A percentile compares a stretch with the other conserved stretches of the same genome.
phyloP scores from a whole-genome alignment of 1,140 invertebrate species.

The Sarcophaga peregrina region DNA sequence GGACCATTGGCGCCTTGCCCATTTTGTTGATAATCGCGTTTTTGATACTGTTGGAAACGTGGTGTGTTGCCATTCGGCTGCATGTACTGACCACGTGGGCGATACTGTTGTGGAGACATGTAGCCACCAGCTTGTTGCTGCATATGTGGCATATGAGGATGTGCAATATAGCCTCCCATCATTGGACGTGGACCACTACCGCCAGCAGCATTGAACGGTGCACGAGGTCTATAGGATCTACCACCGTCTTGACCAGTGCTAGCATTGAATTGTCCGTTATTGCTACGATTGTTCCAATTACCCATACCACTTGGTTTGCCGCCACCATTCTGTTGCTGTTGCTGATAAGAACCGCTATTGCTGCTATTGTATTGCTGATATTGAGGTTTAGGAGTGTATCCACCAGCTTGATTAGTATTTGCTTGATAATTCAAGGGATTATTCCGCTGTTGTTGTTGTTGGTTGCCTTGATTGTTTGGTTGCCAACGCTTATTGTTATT shows the following conservation, averaged over 20 bases:
- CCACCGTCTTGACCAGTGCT: constrained; percentile 50
- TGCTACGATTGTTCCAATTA: constrained; percentile 49
- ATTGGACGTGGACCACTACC: constrained; percentile 48
- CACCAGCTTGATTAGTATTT: constrained; percentile 47
- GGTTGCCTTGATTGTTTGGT: constrained; percentile 37
- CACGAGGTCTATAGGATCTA: constrained; percentile 56
- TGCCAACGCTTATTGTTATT: constrained; percentile 61
- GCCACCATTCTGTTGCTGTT: constrained; percentile 51
- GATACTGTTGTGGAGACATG: constrained; percentile 54
- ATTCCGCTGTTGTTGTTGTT: constrained; percentile 58
- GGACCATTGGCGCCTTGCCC: constrained; percentile 10
- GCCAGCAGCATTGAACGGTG: constrained; percentile 57
- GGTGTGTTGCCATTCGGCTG: constrained; percentile 59
- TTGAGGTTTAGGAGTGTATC: constrained; percentile 51
- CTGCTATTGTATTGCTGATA: constrained; percentile 49
- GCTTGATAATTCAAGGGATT: constrained; percentile 64
- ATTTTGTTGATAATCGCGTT: constrained; percentile 57
- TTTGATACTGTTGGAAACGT: constrained; percentile 62
- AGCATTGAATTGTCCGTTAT: constrained; percentile 45
- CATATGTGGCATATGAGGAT: constrained; percentile 51
- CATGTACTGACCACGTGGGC: constrained; percentile 58
- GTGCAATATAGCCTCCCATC: constrained; percentile 41
- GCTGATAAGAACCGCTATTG: constrained; percentile 53
- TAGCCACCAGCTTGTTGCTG: constrained; percentile 55
- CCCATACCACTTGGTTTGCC: constrained; percentile 44